A percentile compares a stretch with the other conserved stretches of the same genome.
These are phyloP conservation scores for Gymnothorax reevesii DNA, from an alignment of 2,797 vertebrate species.

Conservation along the genomic window DNA sequence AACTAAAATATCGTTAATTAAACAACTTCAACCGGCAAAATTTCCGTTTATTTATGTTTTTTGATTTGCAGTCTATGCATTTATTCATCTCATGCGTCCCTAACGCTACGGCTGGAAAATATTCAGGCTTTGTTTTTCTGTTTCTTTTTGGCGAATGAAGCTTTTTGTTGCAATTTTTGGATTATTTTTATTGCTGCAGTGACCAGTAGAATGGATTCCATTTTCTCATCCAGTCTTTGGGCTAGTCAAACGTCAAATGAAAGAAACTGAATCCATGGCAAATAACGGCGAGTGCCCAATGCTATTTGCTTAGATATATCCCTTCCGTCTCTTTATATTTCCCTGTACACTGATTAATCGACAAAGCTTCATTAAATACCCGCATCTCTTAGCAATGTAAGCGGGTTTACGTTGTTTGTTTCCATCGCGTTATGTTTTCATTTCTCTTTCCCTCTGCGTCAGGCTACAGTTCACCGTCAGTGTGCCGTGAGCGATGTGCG, in stretches of 20 bases:
- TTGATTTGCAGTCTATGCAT: conserved; percentile 22
- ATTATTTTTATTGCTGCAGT: conserved; percentile 64
- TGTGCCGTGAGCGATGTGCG: conserved; percentile 22
- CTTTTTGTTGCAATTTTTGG: conserved; percentile 48
- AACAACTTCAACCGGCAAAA: conserved; percentile 55
- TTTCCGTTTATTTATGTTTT: conserved; percentile 34
- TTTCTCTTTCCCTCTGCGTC: conserved; percentile 60
- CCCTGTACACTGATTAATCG: conserved; percentile 34
- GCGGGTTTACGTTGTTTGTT: conserved; percentile 79
- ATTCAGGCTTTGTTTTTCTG: conserved; percentile 33
- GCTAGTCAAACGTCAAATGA: conserved; percentile 56
- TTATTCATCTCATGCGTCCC: conserved; percentile 33
- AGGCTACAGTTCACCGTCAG: conserved; percentile 49
- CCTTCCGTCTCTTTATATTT: conserved; percentile 52
- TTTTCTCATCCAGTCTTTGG: conserved; percentile 50
- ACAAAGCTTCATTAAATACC: conserved; percentile 59
- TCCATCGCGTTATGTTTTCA: conserved; percentile 53
- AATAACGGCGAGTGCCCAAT: conserved; percentile 62
- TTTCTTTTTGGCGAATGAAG: conserved; percentile 42
- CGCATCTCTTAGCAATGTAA: conserved; percentile 72
- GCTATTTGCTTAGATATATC: conserved; percentile 39
- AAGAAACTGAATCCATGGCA: conserved; percentile 67
- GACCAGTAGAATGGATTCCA: conserved; percentile 66
- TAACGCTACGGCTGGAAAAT: not conserved
- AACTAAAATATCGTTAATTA: conserved; percentile 67